Base-by-base conservation (phyloP, 1,140 invertebrate genomes). In the Drosophila rufa region DNA sequence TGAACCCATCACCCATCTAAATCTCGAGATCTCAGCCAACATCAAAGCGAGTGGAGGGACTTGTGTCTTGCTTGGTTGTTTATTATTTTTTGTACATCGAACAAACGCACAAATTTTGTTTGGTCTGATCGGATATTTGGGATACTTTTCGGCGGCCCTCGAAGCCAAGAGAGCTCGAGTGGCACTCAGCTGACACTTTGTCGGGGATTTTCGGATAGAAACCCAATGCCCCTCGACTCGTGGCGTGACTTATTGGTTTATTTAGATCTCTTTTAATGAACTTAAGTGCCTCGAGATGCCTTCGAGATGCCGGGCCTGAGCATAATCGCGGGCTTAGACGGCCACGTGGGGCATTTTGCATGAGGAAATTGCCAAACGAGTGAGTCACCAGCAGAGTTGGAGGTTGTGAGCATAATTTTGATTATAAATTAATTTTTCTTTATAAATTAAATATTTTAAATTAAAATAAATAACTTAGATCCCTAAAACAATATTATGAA, bases 181-280 rank as follows among this genome's bases (percentile, higher is more conserved):
- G 84, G 85, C 84, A 89, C 84, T 89, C 80, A 89, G 81, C 84
- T 90, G 85, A 89, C 85, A 89, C 84, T 89, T 87, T 80, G 75
- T 61, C 42, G 58, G 83, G 64, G 83, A 74, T 87, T 87, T 86
- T 75, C 58, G 79, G 61, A 87, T 87, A 87, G 83, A 87, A 87
- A 87, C 83, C 70, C 79, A 87, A 87, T 87, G 85, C 60, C 83
- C 71, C 71, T 60, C 67, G 82, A 86, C 82, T 86, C 82, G 83
- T 86, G 83, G 83, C 84, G 84, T 87, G 83, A 87, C 83, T 84
- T 89, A 89, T 89, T 89, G 84, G 84, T 89, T 90, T 89, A 89
- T 87, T 87, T 84, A 84, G 83, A 89, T 87, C 83, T 87, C 85
- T 80, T 89, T 89, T 89, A 87, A 87, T 87, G 83, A 87, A 87